Percentiles rank a stretch among this genome's conserved stretches.
Conservation (phyloP, 1,140 invertebrate species). For the Cylas formicarius region DNA sequence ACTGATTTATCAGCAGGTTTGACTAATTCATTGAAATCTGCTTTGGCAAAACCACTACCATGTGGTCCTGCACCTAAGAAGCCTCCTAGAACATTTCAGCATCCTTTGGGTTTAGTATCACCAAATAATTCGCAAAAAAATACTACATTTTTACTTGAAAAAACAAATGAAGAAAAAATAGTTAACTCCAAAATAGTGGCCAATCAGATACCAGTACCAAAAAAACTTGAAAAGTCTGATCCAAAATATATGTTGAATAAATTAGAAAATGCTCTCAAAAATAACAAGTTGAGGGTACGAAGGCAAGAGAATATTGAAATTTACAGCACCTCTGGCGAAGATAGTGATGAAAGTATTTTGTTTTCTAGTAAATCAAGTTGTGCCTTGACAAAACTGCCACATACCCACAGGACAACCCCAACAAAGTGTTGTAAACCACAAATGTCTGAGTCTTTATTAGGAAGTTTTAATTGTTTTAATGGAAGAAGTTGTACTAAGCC, state of each 20-base stretch:
- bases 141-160: constrained; percentile 23
- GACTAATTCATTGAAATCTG: constrained; percentile 53
- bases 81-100: constrained; percentile 59
- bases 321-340: constrained; percentile 31
- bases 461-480: constrained; percentile 47
- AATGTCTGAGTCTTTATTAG: constrained; percentile 9
- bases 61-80: constrained; percentile 61
- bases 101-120: constrained; percentile 32
- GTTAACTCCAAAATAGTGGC: constrained; percentile 4
- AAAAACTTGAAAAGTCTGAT: constrained; percentile 31
- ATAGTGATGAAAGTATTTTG: constrained; percentile 33
- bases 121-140: constrained; percentile 20
- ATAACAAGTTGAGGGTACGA: constrained; percentile 41
- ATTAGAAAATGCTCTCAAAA: constrained; percentile 49
- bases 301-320: constrained; percentile 24
- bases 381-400: constrained; percentile 18
- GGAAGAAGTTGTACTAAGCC: constrained; percentile 47
- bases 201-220: constrained; percentile 6
- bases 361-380: constrained; percentile 26
- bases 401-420: constrained; percentile 6
- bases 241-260: constrained; percentile 54
- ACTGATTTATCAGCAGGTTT: constrained; percentile 16
- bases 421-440: neutral
- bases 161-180: neutral
- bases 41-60: constrained; percentile 55